These are phyloP conservation scores for Pterostichus niger DNA, from an alignment of 2,888 invertebrate genomes.

Conservation along the genomic window DNA sequence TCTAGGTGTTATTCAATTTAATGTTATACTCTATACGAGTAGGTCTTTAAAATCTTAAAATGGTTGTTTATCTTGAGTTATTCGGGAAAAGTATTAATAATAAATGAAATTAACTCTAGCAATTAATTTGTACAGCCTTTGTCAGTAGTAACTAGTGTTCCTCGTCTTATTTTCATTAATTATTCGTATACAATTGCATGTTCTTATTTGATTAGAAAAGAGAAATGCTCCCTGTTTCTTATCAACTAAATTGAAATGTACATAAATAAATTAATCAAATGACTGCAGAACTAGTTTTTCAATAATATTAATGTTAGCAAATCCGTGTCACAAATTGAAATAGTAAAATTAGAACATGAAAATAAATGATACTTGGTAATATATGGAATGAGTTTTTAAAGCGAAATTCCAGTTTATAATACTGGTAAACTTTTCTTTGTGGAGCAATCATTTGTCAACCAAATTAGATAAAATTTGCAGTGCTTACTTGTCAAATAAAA, in stretches of 20 bases:
- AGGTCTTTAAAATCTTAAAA: not conserved
- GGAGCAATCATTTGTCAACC: slow-evolving; percentile 46
- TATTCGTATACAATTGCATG: slow-evolving; percentile 37
- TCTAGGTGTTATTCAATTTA: not conserved
- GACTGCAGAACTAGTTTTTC: slow-evolving; percentile 8
- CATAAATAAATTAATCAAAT: slow-evolving; percentile 32
- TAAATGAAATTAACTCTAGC: slow-evolving; percentile 25
- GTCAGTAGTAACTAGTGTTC: slow-evolving; percentile 32
- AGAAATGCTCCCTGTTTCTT: slow-evolving; percentile 24
- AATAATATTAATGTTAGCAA: not conserved
- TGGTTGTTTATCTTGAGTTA: not conserved
- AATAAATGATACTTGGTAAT: slow-evolving; percentile 18
- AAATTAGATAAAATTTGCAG: slow-evolving; percentile 52
- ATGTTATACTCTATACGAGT: not conserved
- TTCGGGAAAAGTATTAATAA: slow-evolving; percentile 18
- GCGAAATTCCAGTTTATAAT: slow-evolving; percentile 41
- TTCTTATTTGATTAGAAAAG: slow-evolving; percentile 38
- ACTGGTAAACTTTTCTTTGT: slow-evolving; percentile 38
- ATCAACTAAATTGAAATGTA: slow-evolving; percentile 37
- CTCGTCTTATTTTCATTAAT: slow-evolving; percentile 37
- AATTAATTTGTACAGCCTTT: slow-evolving; percentile 44
- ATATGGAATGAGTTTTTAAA: slow-evolving; percentile 23
- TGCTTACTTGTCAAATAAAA: slow-evolving; percentile 48
- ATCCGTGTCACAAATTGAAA: not conserved
- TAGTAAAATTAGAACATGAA: slow-evolving; percentile 1